Evolutionary conservation across 2,113 vertebrate species (phyloP).

Genomic region (Alligator mississippiensis): DNA sequence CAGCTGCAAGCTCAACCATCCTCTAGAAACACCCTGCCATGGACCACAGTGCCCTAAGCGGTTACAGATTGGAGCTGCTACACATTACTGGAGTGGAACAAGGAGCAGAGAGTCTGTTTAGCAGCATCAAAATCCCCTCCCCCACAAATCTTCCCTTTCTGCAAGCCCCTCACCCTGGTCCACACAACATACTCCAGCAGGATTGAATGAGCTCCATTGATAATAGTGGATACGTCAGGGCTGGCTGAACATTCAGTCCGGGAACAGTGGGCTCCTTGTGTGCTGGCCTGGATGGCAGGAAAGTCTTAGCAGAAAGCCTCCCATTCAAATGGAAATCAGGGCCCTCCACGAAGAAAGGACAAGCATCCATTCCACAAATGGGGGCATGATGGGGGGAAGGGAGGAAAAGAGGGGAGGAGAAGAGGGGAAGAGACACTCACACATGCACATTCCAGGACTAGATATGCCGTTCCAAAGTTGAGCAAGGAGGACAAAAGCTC

Average conservation of each 20-base stretch:
- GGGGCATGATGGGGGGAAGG: background rate
- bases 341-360: conserved; percentile 69
- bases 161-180: conserved; percentile 32
- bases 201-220: conserved; percentile 81
- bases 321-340: conserved; percentile 85
- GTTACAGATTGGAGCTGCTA: conserved; percentile 56
- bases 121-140: conserved; percentile 24
- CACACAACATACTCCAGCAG: background rate
- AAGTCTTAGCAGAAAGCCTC: conserved; percentile 76
- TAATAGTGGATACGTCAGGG: conserved; percentile 62
- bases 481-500: background rate
- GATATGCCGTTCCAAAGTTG: too few relatives aligned
- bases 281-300: conserved; percentile 39
- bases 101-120: conserved; percentile 37
- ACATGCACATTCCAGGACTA: background rate
- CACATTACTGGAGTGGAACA: conserved; percentile 54
- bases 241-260: conserved; percentile 79
- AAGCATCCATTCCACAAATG: conserved; percentile 61
- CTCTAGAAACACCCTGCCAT: conserved; percentile 28
- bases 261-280: conserved; percentile 82
- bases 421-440: background rate
- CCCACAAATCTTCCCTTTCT: background rate
- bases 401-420: background rate
- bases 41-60: conserved; percentile 58
- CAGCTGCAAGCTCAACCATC: conserved; percentile 34